Evolutionary conservation across 2,888 invertebrate genomes (phyloP), one percentile per base, ranked within the genome.

Genomic region (Lasioglossum zephyrum): DNA sequence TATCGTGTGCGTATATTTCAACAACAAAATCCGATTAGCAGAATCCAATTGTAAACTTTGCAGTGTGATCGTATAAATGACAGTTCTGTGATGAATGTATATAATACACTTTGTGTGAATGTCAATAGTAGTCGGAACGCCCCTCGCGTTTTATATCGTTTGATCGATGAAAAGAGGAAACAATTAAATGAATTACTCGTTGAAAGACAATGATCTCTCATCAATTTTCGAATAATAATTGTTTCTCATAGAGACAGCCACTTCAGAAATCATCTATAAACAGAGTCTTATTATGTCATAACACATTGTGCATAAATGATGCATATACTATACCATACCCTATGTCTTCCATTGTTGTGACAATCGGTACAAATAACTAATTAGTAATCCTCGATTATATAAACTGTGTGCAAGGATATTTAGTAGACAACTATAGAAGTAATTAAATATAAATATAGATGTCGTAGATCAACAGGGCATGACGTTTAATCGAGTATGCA

Each of bases 1-100:
- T 93, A 93, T 91, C 87, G 88, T 81, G 93, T 93, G 89, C 88
- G 93, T 93, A 93, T 82, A 47, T 22, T 77, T 53, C 44, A 84
- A 82, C 70, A 57, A 31, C 47, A 77, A 69, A 44, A 18, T 11
- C 26, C 36, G 6, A 44, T 36, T 26, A 73, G 9, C 49, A 39
- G 8, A 22, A 60, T 47, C 44, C 2, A n/a, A 31, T 36, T 47
- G 66, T 73, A 60, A 66, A 66, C 77, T 47, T 13, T 63, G 82
- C 26, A 53, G 47, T 83, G 44, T 81, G 41, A 36, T 85, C 70
- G 36, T 79, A 82, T 36, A 31, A 31, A 73, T 72, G 73, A 82
- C 79, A 82, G 72, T 73, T 66, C 41, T 44, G 22, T 44, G 44
- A 53, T n/a, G 5, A n/a, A 66, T 79, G 72, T 70, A 47, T 47